Base-by-base conservation (phyloP, 1,140 invertebrate species). In the Hermetia illucens region DNA sequence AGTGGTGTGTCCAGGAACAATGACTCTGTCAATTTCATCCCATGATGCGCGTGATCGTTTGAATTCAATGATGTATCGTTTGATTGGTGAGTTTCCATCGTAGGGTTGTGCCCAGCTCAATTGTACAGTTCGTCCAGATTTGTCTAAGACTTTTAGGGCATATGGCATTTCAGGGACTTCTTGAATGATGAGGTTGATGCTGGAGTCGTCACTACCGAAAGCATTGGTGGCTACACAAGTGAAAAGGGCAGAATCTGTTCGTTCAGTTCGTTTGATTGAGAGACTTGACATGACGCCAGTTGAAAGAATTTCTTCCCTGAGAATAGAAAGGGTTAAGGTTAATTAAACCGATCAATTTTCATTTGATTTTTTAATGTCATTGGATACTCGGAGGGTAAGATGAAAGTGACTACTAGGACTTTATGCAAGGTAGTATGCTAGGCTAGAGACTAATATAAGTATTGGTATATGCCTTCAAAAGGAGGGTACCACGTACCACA, bases 111-210 rank as follows among this genome's bases (percentile, higher is more conserved):
- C 80, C 92, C 93, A 97, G 12, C 82, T 82, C 3, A 97, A 65
- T 52, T 89, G 84, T 31, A 93, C 84, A 5, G 80, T 82, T 42
- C 87, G 72, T 45, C 90, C 90, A 38, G 83, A 88, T 64, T 91
- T 88, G 57, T 93, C 86, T 25, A 92, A 64, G 16, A 96, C 84
- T 63, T 89, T 91, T 13, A 94, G 61, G 47, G 84, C 83, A 52
- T 82, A 83, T 0, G 92, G 90, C 35, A 87, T 77, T 68, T 95
- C 91, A 3, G 93, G 91, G 22, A 82, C 82, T 73, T 97, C 92
- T 79, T 94, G 90, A 42, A 95, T 82, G 51, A 93, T 91, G 66
- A 96, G 79, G 55, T 92, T 90, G 53, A 94, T 92, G 55, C 84
- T 91, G 12, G 90, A 91, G 50, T 94, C 88, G 58, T 95, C 91